These are phyloP conservation scores for Drosophila dunni DNA, from an alignment of 1,140 invertebrate genomes.

Conservation along the genomic window DNA sequence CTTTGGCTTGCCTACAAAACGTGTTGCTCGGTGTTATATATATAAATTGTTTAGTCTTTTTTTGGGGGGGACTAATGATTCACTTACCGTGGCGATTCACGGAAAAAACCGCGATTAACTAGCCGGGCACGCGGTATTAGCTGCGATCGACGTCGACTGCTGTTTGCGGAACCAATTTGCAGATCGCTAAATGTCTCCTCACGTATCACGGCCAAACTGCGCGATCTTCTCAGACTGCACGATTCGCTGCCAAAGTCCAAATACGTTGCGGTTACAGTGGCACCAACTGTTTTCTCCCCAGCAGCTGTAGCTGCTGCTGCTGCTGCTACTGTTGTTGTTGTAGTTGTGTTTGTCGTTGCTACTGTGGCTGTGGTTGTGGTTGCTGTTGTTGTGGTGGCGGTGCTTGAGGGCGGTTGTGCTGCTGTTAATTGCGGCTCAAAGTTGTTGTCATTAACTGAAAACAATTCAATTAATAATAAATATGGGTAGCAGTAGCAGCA, in stretches of 20 bases:
- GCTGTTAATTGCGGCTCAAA: constrained; percentile 48
- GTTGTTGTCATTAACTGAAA: constrained; percentile 55
- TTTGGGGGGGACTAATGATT: constrained; percentile 18
- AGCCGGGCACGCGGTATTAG: constrained; percentile 91
- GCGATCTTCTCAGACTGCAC: constrained; percentile 89
- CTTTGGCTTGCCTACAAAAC: neutral
- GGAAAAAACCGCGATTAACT: constrained; percentile 90
- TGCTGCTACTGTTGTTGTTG: constrained; percentile 25
- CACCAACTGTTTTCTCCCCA: neutral
- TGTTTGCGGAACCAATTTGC: constrained; percentile 86
- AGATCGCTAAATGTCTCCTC: constrained; percentile 90
- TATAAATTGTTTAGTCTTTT: constrained; percentile 6
- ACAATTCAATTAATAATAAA: constrained; percentile 28
- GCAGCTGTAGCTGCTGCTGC: constrained; percentile 13
- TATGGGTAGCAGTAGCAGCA: neutral
- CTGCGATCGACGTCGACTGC: constrained; percentile 88
- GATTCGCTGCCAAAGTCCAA: constrained; percentile 85
- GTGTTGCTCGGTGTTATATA: constrained; percentile 2
- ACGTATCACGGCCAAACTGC: constrained; percentile 91
- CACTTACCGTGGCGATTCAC: constrained; percentile 85
- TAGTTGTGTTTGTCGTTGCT: constrained; percentile 26
- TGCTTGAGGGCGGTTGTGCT: constrained; percentile 13
- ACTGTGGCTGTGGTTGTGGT: constrained; percentile 31
- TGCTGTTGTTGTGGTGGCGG: constrained; percentile 16
- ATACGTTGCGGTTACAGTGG: constrained; percentile 54